Evolutionary conservation across 2,797 vertebrate species (phyloP).

Genomic region (Girardinus metallicus): DNA sequence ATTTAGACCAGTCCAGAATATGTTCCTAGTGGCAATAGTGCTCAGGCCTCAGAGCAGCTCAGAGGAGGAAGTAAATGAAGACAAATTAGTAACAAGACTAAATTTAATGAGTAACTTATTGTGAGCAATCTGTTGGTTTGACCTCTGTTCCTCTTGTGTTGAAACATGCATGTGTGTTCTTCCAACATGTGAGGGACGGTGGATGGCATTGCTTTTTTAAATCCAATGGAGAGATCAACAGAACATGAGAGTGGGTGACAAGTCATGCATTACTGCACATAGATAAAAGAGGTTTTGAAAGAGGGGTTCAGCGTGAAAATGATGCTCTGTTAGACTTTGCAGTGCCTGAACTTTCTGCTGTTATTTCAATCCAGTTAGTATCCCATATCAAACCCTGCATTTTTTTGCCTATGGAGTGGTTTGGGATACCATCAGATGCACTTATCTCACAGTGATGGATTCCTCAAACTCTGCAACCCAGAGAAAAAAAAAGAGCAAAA

Average conservation of each 20-base stretch:
- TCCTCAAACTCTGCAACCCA: not conserved
- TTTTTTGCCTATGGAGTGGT: slow-evolving; percentile 33
- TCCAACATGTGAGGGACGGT: not conserved
- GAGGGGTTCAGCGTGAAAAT: not conserved
- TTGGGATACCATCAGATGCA: slow-evolving; percentile 33
- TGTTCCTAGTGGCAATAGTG: slow-evolving; percentile 17
- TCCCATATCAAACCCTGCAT: slow-evolving; percentile 13
- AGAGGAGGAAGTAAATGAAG: not conserved
- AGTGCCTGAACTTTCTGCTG: slow-evolving; percentile 29
- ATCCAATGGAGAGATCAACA: not conserved
- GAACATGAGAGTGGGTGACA: not conserved
- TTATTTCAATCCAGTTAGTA: slow-evolving; percentile 19
- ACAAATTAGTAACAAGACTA: slow-evolving; percentile 27
- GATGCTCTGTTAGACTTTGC: slow-evolving; percentile 3
- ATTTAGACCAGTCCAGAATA: not conserved
- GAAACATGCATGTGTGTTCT: slow-evolving; percentile 9
- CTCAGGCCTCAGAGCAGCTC: slow-evolving; percentile 23
- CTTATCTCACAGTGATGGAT: slow-evolving; percentile 38
- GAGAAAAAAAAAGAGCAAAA: not conserved
- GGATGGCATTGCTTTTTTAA: not conserved
- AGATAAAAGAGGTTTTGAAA: not conserved
- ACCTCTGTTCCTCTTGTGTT: slow-evolving; percentile 24
- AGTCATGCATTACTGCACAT: not conserved
- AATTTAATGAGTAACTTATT: slow-evolving; percentile 40
- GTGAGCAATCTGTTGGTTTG: slow-evolving; percentile 28